These are phyloP conservation scores for Charadrius vociferus DNA, from an alignment of 2,113 vertebrate genomes.

Conservation along the genomic window DNA sequence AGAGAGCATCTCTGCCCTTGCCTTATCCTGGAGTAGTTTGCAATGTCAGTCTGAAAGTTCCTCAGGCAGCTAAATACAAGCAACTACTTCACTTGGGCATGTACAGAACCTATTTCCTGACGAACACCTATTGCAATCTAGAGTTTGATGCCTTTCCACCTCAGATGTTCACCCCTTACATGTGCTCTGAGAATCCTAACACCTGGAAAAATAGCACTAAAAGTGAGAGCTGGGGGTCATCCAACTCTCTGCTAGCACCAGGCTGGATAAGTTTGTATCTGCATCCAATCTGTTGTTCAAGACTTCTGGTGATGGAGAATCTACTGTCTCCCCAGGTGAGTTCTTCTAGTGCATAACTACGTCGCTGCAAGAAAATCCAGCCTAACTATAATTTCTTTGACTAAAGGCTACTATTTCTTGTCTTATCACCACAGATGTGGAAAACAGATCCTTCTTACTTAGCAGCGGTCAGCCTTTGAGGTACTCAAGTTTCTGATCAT, in stretches of 20 bases:
- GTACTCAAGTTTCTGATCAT: background rate
- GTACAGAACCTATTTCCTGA: background rate
- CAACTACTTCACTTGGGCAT: background rate
- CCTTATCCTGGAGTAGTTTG: background rate
- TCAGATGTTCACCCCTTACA: background rate
- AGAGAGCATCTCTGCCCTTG: background rate
- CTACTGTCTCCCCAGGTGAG: background rate
- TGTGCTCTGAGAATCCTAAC: background rate
- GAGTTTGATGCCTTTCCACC: background rate
- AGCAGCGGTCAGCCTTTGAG: background rate
- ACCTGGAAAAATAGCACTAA: background rate
- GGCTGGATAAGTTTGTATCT: background rate
- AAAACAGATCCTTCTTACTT: background rate
- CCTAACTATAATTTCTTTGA: background rate
- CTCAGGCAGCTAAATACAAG: background rate
- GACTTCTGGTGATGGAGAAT: background rate
- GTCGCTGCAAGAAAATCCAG: background rate
- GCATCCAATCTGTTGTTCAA: background rate
- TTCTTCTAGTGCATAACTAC: background rate
- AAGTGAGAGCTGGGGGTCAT: background rate
- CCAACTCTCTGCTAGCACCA: background rate
- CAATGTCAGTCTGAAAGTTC: background rate
- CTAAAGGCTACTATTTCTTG: background rate
- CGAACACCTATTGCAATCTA: background rate
- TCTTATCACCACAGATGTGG: background rate